Conservation (phyloP, 2,888 invertebrate genomes). For the Metopia argyrocephala region DNA sequence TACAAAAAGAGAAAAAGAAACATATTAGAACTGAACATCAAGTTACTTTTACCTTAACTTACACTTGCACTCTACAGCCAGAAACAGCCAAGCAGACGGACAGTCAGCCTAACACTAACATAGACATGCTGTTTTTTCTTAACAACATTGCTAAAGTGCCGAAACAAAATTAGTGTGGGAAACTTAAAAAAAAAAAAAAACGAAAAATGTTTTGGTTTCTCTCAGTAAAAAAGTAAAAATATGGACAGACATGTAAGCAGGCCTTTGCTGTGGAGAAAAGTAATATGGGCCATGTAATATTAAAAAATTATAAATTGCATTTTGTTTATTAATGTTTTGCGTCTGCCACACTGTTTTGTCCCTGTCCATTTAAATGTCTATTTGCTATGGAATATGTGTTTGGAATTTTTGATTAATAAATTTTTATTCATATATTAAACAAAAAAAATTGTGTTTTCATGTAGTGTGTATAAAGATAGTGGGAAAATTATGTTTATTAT, state of each 20-base stretch:
- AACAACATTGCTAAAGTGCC: constrained; percentile 11
- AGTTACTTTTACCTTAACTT: constrained; percentile 48
- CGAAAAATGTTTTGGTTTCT: constrained; percentile 46
- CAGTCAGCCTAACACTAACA: neutral
- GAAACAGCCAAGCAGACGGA: constrained; percentile 6
- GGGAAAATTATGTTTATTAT: constrained; percentile 38
- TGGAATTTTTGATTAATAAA: constrained; percentile 57
- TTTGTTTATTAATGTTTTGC: constrained; percentile 40
- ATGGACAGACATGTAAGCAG: neutral
- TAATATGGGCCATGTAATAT: constrained; percentile 60
- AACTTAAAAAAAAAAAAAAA: constrained; percentile 15
- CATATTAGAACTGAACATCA: constrained; percentile 42
- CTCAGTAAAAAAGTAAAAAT: constrained; percentile 1
- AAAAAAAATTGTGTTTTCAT: neutral
- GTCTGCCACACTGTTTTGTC: constrained; percentile 7
- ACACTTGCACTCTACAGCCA: constrained; percentile 33
- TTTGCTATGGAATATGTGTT: constrained; percentile 35
- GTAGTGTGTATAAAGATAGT: constrained; percentile 18
- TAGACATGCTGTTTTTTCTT: constrained; percentile 2
- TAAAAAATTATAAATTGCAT: constrained; percentile 60
- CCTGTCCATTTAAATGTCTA: neutral
- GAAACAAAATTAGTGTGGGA: constrained; percentile 64
- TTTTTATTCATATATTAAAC: neutral
- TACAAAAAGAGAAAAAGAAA: too few relatives aligned
- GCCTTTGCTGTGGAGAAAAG: neutral